phyloP scores from a whole-genome alignment of 2,113 vertebrate species.

The Bos taurus region DNA sequence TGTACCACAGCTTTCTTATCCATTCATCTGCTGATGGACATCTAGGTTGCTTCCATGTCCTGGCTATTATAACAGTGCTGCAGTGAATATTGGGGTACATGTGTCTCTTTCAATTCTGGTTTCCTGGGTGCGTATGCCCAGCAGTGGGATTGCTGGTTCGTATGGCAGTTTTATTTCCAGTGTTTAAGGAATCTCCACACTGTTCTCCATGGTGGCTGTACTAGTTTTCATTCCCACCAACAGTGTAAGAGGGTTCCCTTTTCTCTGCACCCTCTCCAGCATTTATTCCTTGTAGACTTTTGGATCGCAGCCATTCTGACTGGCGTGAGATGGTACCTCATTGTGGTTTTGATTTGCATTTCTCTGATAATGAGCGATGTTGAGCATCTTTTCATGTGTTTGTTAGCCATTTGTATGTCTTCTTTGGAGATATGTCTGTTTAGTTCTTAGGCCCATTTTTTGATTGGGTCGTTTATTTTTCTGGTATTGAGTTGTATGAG shows the following conservation, averaged over 20 bases:
- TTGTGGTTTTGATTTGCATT: neutral
- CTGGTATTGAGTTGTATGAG: neutral
- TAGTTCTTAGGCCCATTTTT: neutral
- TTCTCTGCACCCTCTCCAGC: neutral
- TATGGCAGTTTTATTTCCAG: neutral
- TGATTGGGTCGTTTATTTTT: neutral
- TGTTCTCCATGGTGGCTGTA: neutral
- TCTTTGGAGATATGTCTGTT: neutral
- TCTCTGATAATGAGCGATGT: neutral
- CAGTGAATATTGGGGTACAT: neutral
- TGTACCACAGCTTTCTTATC: neutral
- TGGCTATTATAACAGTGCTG: neutral
- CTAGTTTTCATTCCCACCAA: neutral
- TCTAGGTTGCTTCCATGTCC: neutral
- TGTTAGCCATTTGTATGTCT: neutral
- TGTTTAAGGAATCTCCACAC: neutral
- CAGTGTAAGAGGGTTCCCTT: neutral
- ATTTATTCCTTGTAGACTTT: neutral
- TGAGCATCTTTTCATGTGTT: neutral
- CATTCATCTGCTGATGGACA: neutral
- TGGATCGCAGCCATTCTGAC: neutral
- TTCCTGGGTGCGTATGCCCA: neutral
- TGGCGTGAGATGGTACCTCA: neutral
- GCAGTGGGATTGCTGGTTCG: neutral
- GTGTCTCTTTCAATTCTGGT: neutral